Evolutionary conservation across 1,140 invertebrate species (phyloP), one percentile per base, ranked within the genome.

Genomic region (Coboldia fuscipes): DNA sequence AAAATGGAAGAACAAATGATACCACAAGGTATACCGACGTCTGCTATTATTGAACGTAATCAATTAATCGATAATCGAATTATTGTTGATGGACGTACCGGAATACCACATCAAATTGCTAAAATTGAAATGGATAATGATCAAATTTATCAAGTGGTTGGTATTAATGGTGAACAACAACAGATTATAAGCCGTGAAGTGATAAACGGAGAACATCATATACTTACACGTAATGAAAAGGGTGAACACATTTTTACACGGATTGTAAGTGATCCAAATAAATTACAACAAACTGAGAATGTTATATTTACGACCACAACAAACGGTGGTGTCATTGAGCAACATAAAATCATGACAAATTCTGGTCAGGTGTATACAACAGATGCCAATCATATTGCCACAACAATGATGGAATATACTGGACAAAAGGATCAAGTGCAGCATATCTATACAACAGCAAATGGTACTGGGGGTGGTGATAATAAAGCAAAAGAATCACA

Each of bases 141-240:
- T 35, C 52, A 54, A 18, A 52, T 55, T 16, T 53, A 54, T 28
- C 47, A 51, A 3, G 48, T 55, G 0, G 47, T 55, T 1, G 52
- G 52, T 0, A 48, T 48, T 1, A 55, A 54, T 33, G 52, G 52
- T 0, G 52, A 55, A 20, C 50, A 54, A 21, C 52, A 55, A 39
- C 52, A 55, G 38, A 55, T 55, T 28, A 54, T 55, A 12, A 54
- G 51, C 30, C 45, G 52, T n/a, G 52, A 55, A 38, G 53, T 54
- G 17, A 54, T 55, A 35, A 55, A 55, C 26, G 52, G 52, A 1
- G 52, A 55, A 37, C 52, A 55, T 29, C 52, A 55, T 37, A 55
- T 55, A n/a, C 37, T 55, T 21, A 55, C 52, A 15, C 40, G 52
- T 1, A 55, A 55, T 26, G 52, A 55, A 42, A 52, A 52, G 4